Evolutionary conservation across 2,797 vertebrate genomes (phyloP), one percentile per base, ranked within the genome.

Genomic region (Bryconaethiops microstoma): DNA sequence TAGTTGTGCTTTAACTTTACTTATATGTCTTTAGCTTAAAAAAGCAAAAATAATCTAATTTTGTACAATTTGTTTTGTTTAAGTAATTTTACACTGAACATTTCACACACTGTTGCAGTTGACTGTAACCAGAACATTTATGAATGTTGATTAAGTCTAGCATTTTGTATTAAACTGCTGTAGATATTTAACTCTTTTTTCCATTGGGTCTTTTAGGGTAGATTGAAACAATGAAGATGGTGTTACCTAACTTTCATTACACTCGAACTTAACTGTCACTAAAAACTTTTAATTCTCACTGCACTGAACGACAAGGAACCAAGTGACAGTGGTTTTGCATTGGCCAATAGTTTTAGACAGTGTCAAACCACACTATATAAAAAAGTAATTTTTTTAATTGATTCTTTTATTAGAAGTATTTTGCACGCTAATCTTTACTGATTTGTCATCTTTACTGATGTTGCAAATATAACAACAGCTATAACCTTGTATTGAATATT

Each of bases 161-260:
- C 25, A 52, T 62, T 71, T 23, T 72, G 25, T 5, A 17, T 23
- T 29, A 72, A 71, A 57, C 29, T n/a, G 13, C 40, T 57, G 50
- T 80, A 59, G 71, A 74, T 57, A 74, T 74, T 74, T 80, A 80
- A 74, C 78, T 79, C 10, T 73, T 80, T 25, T 73, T 79, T 65
- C 70, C 21, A 14, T 19, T 42, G 16, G 19, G 0, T 10, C 59
- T 72, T 29, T 73, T 23, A 6, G 19, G 2, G 13, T 25, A 71
- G 23, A 23, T 17, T 17, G 35, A 23, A 45, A 10, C 10, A 0
- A 0, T 78, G 19, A 40, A 25, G 29, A 23, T 5, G 13, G 6
- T 52, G 55, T 54, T 72, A 9, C 25, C 29, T 40, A 64, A 55
- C 10, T 17, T 13, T 78, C 42, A 39, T 35, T 72, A 57, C 29